These are phyloP conservation scores for Protomyctophum bolini DNA, from an alignment of 2,113 vertebrate species.

Conservation along the genomic window DNA sequence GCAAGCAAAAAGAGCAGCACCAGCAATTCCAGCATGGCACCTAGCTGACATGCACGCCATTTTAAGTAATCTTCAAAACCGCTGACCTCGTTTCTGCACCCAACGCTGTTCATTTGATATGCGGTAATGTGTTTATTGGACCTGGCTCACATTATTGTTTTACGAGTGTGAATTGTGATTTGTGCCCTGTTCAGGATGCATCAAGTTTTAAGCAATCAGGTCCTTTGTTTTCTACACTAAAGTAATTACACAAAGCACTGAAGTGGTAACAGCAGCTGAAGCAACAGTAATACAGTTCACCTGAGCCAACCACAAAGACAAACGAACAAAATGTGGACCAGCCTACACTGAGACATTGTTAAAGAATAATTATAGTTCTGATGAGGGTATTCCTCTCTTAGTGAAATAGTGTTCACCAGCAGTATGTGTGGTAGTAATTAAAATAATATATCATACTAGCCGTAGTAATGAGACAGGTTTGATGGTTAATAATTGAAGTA, in stretches of 20 bases:
- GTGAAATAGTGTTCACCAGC: background rate
- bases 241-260: conserved; percentile 1
- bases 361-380: background rate
- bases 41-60: conserved; percentile 42
- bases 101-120: background rate
- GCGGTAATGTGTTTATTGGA: no score
- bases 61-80: conserved; percentile 17
- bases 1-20: conserved; percentile 25
- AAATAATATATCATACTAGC: conserved; percentile 5
- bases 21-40: conserved; percentile 21
- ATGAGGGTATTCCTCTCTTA: no score
- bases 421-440: background rate
- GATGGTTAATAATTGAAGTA: conserved; percentile 11
- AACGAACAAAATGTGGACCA: conserved; percentile 24
- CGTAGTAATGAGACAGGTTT: conserved; percentile 1
- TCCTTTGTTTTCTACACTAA: no score
- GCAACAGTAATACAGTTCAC: conserved; percentile 16
- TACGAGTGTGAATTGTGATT: no score
- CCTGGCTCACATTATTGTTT: no score
- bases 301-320: conserved; percentile 17
- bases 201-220: no score
- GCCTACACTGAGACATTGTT: conserved; percentile 16
- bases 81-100: background rate
- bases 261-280: conserved; percentile 5
- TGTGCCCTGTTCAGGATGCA: no score